Evolutionary conservation across 1,140 invertebrate species (phyloP).

Genomic region (Euborellia annulipes): DNA sequence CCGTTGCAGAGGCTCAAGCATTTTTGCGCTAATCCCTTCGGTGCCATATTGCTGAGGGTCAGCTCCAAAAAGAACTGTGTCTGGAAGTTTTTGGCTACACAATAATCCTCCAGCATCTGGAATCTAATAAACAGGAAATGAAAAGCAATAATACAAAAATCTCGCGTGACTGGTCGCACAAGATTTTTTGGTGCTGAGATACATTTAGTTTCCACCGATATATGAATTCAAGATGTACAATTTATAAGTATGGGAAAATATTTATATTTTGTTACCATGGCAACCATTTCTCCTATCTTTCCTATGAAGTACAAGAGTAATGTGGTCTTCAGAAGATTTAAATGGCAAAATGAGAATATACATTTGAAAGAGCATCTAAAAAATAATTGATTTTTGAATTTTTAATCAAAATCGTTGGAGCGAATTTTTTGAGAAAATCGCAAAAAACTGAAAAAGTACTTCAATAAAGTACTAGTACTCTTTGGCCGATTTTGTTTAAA

Average conservation of each 20-base stretch:
- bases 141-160: slow-evolving; percentile 15
- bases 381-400: no score
- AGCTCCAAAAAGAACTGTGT: slow-evolving; percentile 41
- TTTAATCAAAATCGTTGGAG: no score
- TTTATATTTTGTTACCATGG: slow-evolving; percentile 11
- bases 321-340: no score
- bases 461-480: no score
- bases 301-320: no score
- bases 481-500: no score
- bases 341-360: no score
- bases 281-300: neutral
- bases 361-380: no score
- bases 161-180: slow-evolving; percentile 24
- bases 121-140: slow-evolving; percentile 34
- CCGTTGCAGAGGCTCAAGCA: slow-evolving; percentile 44
- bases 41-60: slow-evolving; percentile 38
- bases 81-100: slow-evolving; percentile 43
- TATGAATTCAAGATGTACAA: slow-evolving; percentile 9
- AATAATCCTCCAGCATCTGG: slow-evolving; percentile 47
- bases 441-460: no score
- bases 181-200: slow-evolving; percentile 10
- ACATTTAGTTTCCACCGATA: slow-evolving; percentile 14
- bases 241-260: slow-evolving; percentile 9
- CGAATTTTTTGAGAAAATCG: no score
- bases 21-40: slow-evolving; percentile 42